Evolutionary conservation across 92 coral and sea anemone genomes (phyloP), one percentile per base, ranked within the genome.

Genomic region (Isaurus tuberculatus): DNA sequence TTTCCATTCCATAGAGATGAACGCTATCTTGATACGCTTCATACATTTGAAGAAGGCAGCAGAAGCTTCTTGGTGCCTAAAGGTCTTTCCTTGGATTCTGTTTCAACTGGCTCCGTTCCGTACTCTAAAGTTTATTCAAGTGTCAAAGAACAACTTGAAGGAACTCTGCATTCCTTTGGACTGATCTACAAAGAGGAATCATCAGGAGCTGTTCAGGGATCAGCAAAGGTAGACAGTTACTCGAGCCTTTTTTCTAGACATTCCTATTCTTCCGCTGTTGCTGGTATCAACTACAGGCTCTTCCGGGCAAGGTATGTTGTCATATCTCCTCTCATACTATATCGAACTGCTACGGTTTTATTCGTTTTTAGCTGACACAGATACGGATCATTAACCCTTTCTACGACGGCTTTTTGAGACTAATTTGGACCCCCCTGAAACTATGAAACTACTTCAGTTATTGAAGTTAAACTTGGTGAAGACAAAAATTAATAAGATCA

Each of bases 31-130:
- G 48, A 77, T 22, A 32, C 49, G 30, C 34, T 77, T 33, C 16
- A 77, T 22, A 51, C 8, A 69, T 77, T 77, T 63, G 83, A 77
- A 15, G 29, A 29, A 17, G 83, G 83, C 14, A 57, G 27, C 1
- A 77, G 57, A 29, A 57, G 49, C 2, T 77, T 57, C 32, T 15
- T 77, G 70, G 83, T 72, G 79, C 63, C 79, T 19, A 72, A 44
- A 30, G 79, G 79, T 26, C 36, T 72, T 4, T n/a, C 33, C 4
- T 61, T 72, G 17, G 55, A 43, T 16, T 25, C 37, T 26, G 30
- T 23, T 7, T 60, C 55, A 8, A 28, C 55, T 15, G 79, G 79
- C 3, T 43, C 79, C 34, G 3, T 46, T 15, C 79, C 79, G 26
- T 72, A 72, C 40, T 46, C 79, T 16, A 32, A 26, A 8, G 37